These are phyloP conservation scores for Asobara japonica DNA, from an alignment of 1,140 invertebrate genomes.

Conservation along the genomic window DNA sequence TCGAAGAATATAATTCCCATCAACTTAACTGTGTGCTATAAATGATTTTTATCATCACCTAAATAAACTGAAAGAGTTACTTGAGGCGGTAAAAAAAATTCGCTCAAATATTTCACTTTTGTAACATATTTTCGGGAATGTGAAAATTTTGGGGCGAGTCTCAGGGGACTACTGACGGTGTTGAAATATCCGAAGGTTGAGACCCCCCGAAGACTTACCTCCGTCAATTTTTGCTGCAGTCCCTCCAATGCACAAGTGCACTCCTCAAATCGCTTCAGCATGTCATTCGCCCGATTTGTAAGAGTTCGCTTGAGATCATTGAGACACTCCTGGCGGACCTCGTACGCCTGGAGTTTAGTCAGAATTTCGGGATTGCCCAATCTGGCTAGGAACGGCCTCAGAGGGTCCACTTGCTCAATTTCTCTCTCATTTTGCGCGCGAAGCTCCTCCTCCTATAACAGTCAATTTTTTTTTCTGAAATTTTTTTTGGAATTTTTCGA, in stretches of 20 bases:
- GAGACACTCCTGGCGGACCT: slow-evolving; percentile 65
- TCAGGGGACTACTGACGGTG: background rate
- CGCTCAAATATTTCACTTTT: no score
- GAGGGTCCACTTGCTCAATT: slow-evolving; percentile 63
- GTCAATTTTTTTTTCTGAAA: slow-evolving; percentile 2
- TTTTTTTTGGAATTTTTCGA: background rate
- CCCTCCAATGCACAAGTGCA: slow-evolving; percentile 38
- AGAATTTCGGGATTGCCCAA: slow-evolving; percentile 59
- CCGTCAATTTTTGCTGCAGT: slow-evolving; percentile 40
- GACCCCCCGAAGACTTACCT: slow-evolving; percentile 38
- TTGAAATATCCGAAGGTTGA: background rate
- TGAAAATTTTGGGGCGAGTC: no score
- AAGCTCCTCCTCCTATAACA: slow-evolving; percentile 58
- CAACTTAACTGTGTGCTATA: no score
- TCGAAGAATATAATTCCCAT: no score
- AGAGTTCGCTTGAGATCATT: slow-evolving; percentile 68
- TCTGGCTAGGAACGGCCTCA: slow-evolving; percentile 69
- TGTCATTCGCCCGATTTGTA: slow-evolving; percentile 66
- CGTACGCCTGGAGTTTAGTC: slow-evolving; percentile 55
- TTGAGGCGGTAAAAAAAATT: no score
- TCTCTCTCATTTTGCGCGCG: slow-evolving; percentile 52
- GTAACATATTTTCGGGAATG: no score
- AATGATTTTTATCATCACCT: no score
- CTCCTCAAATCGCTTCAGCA: slow-evolving; percentile 67
- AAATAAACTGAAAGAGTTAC: no score